A percentile compares a stretch with the other conserved stretches of the same genome.
phyloP scores from a whole-genome alignment of 2,797 vertebrate genomes.

The Anabacerthia variegaticeps region DNA sequence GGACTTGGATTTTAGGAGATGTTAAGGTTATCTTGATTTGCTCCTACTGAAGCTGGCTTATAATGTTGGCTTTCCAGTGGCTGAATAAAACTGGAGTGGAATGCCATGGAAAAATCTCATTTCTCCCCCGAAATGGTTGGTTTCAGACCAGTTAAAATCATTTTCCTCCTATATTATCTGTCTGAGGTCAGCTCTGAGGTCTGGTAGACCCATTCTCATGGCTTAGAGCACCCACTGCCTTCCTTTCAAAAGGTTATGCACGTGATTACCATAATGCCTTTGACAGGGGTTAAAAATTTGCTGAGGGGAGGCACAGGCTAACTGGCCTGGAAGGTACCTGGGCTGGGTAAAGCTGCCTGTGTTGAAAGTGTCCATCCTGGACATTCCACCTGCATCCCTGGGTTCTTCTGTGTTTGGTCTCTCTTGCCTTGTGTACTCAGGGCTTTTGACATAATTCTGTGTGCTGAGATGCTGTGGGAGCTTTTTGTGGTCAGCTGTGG shows the following conservation, averaged over 20 bases:
- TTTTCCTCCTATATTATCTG: not conserved
- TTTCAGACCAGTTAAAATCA: not conserved
- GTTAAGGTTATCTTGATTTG: not conserved
- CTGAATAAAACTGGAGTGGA: not conserved
- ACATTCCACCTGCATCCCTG: not conserved
- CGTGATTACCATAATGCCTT: not conserved
- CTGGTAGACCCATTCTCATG: not conserved
- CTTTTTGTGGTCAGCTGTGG: not conserved
- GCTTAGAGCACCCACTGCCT: not conserved
- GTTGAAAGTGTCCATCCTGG: not conserved
- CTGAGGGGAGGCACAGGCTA: not conserved
- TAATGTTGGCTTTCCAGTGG: not conserved
- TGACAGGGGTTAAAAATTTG: not conserved
- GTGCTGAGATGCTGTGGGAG: not conserved
- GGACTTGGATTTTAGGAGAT: not conserved
- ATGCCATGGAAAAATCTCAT: not conserved
- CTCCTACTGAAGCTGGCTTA: not conserved
- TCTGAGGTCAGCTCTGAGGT: not conserved
- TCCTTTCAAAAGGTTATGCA: not conserved
- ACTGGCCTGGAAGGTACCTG: not conserved
- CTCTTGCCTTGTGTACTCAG: not conserved
- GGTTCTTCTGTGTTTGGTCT: not conserved
- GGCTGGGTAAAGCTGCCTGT: not conserved
- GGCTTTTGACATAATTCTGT: not conserved
- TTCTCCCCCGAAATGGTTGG: fast-evolving